Base-by-base conservation (phyloP, 2,888 invertebrate genomes). In the Drosophila monieri region DNA sequence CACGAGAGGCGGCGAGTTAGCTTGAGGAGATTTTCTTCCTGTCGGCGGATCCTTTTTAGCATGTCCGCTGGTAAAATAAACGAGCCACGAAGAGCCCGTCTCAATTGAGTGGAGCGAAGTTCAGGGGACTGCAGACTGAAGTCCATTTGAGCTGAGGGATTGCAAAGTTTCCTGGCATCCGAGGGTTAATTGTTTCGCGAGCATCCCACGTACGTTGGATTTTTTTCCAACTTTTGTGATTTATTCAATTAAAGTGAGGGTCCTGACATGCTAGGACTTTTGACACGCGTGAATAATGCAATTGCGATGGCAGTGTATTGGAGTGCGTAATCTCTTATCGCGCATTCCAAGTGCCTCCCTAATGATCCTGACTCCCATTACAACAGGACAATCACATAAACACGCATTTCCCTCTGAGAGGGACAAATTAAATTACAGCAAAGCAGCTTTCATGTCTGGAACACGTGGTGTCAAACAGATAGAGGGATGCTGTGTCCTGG, bases 161-260 rank as follows among this genome's bases (percentile, higher is more conserved):
- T 74, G 67, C 32, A 51, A 78, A 81, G 73, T 74, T 80, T 77
- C 59, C 48, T 6, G 44, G 23, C 37, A n/a, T 35, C 9, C 14
- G 15, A 51, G 64, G 69, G 77, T 78, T 88, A 88, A 87, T 88
- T 87, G 85, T 83, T 87, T 87, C 67, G 64, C 70, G 76, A 85
- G 74, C 74, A 56, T 54, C 47, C 57, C 77, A 79, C 88, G 79
- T 78, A 64, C 62, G 23, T 6, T 3, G 60, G 44, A 47, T 39
- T 44, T 51, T 46, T 52, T 23, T 51, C 47, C 35, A 23, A 35
- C 14, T 48, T 53, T 56, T 61, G 58, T 69, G 81, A 81, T 81
- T 81, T 78, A 81, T 74, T 80, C 68, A 78, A 74, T 81, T 76
- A 70, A 51, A 58, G 49, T 61, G 48, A 54, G 53, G 12, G 44